Evolutionary conservation across 2,888 invertebrate species (phyloP).

Genomic region (Drosophila parthenogenetica): DNA sequence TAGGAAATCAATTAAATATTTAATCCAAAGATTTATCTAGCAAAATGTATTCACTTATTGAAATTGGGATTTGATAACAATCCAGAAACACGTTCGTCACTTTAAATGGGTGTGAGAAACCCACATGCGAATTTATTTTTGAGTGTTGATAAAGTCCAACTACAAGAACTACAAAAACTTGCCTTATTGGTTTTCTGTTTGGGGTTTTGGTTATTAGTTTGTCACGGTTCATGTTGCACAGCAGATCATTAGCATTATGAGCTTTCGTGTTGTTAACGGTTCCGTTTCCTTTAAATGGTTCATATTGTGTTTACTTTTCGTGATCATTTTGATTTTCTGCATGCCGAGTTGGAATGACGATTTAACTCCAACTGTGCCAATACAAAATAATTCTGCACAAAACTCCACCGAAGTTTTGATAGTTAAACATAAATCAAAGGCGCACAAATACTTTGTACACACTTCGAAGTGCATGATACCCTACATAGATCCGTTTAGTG

Average conservation of each 20-base stretch:
- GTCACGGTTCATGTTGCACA: neutral
- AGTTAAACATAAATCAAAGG: neutral
- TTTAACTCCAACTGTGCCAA: neutral
- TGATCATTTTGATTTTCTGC: neutral
- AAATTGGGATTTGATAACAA: neutral
- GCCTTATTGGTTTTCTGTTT: neutral
- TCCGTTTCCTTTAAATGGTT: conserved; percentile 23
- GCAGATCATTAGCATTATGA: conserved; percentile 14
- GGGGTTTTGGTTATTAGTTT: conserved; percentile 8
- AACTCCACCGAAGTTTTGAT: neutral
- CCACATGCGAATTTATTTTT: neutral
- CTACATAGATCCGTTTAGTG: conserved; percentile 87
- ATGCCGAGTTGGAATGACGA: neutral
- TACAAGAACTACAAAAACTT: neutral
- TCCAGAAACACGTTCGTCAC: neutral
- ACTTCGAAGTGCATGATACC: conserved; percentile 88
- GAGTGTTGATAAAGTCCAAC: conserved; percentile 10
- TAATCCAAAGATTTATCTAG: no score
- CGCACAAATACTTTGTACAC: conserved; percentile 74
- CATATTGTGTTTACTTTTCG: neutral
- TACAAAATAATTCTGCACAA: no score
- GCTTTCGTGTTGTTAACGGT: conserved; percentile 1
- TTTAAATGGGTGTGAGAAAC: neutral
- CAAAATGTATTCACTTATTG: neutral
- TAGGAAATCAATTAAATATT: no score